These are phyloP conservation scores for Marcusenius ussheri DNA, from an alignment of 2,113 vertebrate species.

Conservation along the genomic window DNA sequence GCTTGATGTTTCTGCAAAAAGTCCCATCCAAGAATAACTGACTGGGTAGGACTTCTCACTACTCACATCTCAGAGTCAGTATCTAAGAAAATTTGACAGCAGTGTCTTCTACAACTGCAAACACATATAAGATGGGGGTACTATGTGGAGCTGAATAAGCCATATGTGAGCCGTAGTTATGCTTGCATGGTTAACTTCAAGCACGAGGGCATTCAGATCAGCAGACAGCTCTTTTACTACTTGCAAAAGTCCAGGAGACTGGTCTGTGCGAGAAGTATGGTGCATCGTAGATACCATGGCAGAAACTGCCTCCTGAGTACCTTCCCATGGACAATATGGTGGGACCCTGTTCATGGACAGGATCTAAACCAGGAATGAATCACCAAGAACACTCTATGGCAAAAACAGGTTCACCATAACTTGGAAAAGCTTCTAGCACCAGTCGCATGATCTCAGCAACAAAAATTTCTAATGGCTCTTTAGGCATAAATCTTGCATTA, in stretches of 20 bases:
- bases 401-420: not conserved
- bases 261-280: no score
- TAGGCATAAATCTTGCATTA: not conserved
- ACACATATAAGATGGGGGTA: no score
- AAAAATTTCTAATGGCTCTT: not conserved
- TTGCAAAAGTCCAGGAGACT: not conserved
- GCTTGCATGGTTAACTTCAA: no score
- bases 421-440: not conserved
- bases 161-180: no score
- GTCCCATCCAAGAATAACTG: no score
- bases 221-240: not conserved
- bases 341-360: not conserved
- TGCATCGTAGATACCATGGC: not conserved
- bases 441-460: not conserved
- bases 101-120: no score
- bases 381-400: not conserved
- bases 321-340: not conserved
- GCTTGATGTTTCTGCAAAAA: not conserved
- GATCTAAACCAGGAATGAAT: not conserved
- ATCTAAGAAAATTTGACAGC: no score
- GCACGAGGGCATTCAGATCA: not conserved
- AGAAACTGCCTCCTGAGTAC: not conserved
- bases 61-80: no score
- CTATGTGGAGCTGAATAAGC: no score
- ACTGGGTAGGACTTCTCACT: no score